These are phyloP conservation scores for Frieseomelitta varia DNA, from an alignment of 1,140 invertebrate genomes.

Conservation along the genomic window DNA sequence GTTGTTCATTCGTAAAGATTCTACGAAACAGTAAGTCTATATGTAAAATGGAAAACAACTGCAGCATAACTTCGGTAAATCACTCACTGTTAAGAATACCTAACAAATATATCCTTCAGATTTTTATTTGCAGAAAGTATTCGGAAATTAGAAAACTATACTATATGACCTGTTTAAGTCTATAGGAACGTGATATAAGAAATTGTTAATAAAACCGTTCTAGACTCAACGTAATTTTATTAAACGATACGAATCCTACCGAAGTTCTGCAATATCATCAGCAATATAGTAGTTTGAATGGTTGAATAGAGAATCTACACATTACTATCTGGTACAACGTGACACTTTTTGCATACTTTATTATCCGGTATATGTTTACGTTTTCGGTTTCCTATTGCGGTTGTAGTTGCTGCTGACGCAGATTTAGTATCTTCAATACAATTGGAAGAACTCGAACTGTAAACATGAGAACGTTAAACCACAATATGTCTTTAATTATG, in stretches of 20 bases:
- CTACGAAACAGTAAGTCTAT: constrained; percentile 21
- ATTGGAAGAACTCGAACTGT: constrained; percentile 48
- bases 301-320: constrained; percentile 54
- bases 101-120: neutral
- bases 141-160: neutral
- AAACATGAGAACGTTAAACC: constrained; percentile 36
- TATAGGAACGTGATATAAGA: neutral
- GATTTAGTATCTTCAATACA: constrained; percentile 2
- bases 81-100: neutral
- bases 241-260: neutral
- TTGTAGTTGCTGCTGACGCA: neutral
- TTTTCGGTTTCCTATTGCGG: constrained; percentile 63
- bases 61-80: constrained; percentile 21
- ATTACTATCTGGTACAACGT: constrained; percentile 66
- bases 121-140: neutral
- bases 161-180: neutral
- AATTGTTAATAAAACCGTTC: neutral
- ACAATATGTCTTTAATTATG: neutral
- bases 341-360: constrained; percentile 73
- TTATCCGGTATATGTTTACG: constrained; percentile 74
- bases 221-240: neutral
- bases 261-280: constrained; percentile 14
- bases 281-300: constrained; percentile 13
- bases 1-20: constrained; percentile 27
- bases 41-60: constrained; percentile 38